Evolutionary conservation across 2,113 vertebrate genomes (phyloP), one percentile per base, ranked within the genome.

Genomic region (Seriola quinqueradiata): DNA sequence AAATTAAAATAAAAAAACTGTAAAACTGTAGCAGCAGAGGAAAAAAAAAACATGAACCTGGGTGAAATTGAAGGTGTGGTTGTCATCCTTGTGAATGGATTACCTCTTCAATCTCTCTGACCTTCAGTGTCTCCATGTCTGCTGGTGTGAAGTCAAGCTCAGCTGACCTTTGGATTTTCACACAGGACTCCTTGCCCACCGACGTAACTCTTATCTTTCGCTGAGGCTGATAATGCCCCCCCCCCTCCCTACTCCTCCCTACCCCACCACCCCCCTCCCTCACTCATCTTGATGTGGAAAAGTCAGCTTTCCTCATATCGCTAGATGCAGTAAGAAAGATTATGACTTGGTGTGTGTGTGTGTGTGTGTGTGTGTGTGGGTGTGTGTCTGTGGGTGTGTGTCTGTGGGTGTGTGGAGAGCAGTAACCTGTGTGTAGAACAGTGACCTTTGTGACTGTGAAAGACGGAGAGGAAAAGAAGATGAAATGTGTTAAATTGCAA

Each of bases 201-300:
- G 17, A 76, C 44, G 71, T 58, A 81, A 60, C 86, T 90, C 89
- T 92, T 93, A 93, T 94, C 89, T 91, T 59, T 83, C 82, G 83
- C 78, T 60, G 69, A 17, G 76, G 76, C 90, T 81, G 90, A 93
- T 92, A 93, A 86, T 82, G 78, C 88, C 81, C 50, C 58, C n/a
- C 75, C 34, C 50, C 23, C 64, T 23, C 32, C 46, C 28, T 28
- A 25, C 25, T 25, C 25, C 25, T 25, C 25, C 25, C 25, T 25
- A 25, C 25, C 25, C 25, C 25, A 25, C 25, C 25, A 25, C 28
- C 28, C 38, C 6, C 28, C 28, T 28, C 28, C 40, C 40, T 9
- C n/a, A 46, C 87, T 84, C 77, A 84, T 90, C 89, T 81, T 83
- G 92, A 90, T 92, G 90, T 91, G 90, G 76, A 87, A 91, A 92